Conservation (phyloP, 35 echinoderm and acorn worm genomes). For the Apostichopus californicus region DNA sequence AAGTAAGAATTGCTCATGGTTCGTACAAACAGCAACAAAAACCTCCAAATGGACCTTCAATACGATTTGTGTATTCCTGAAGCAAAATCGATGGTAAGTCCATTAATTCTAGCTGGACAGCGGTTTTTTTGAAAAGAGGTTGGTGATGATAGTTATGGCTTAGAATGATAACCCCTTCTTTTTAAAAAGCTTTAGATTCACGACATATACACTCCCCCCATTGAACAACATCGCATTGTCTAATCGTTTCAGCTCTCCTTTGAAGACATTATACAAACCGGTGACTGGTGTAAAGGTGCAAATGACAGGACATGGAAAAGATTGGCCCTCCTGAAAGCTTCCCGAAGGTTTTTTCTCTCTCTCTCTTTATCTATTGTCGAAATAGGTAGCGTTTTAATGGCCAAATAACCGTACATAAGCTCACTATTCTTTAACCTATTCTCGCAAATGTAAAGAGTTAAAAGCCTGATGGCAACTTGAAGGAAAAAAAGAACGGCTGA, state of each 20-base stretch:
- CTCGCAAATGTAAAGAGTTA: conserved; percentile 10
- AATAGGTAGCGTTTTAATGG: conserved; percentile 35
- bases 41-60: conserved; percentile 22
- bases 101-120: conserved; percentile 45
- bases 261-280: not conserved
- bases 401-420: conserved; percentile 35
- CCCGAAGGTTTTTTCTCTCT: conserved; percentile 14
- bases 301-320: not conserved
- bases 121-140: conserved; percentile 5
- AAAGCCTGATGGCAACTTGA: conserved; percentile 7
- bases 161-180: conserved; percentile 33
- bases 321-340: too few relatives aligned
- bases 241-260: not conserved
- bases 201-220: too few relatives aligned
- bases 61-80: conserved; percentile 15
- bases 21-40: conserved; percentile 8
- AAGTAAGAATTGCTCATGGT: not conserved
- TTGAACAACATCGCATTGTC: not conserved
- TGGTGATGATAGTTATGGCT: conserved; percentile 28
- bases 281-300: not conserved
- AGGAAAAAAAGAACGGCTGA: not conserved
- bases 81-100: conserved; percentile 29
- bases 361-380: not conserved
- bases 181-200: not conserved
- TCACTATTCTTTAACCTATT: conserved; percentile 8